phyloP scores from a whole-genome alignment of 1,140 invertebrate species.

The Pemphigus obesinymphae region DNA sequence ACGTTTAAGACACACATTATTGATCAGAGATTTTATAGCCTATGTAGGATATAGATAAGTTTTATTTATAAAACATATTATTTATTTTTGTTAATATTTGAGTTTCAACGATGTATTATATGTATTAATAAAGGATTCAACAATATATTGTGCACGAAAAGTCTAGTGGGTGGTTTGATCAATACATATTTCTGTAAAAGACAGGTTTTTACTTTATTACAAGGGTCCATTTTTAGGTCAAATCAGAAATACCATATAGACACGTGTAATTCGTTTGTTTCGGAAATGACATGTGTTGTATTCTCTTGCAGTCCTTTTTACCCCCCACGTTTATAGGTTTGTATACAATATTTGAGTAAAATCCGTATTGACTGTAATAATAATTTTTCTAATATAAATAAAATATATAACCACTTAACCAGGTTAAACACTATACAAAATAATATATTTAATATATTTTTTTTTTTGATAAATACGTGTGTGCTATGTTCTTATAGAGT shows the following conservation, averaged over 20 bases:
- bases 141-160: background rate
- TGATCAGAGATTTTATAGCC: too few species aligned
- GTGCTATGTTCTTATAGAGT: too few species aligned
- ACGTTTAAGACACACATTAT: too few species aligned
- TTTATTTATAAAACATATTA: too few species aligned
- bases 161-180: background rate
- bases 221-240: background rate
- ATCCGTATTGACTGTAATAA: background rate
- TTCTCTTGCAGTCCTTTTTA: background rate
- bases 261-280: constrained; percentile 20
- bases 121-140: too few species aligned
- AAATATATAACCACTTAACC: too few species aligned
- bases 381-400: background rate
- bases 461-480: too few species aligned
- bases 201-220: background rate
- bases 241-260: background rate
- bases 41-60: too few species aligned
- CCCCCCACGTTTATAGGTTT: background rate
- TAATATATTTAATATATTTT: too few species aligned
- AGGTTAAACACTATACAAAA: too few species aligned
- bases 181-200: background rate
- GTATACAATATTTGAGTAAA: background rate
- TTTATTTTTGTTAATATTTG: too few species aligned
- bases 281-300: background rate
- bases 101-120: too few species aligned